phyloP scores from a whole-genome alignment of 2,113 vertebrate species.

The Ailuropoda melanoleuca region DNA sequence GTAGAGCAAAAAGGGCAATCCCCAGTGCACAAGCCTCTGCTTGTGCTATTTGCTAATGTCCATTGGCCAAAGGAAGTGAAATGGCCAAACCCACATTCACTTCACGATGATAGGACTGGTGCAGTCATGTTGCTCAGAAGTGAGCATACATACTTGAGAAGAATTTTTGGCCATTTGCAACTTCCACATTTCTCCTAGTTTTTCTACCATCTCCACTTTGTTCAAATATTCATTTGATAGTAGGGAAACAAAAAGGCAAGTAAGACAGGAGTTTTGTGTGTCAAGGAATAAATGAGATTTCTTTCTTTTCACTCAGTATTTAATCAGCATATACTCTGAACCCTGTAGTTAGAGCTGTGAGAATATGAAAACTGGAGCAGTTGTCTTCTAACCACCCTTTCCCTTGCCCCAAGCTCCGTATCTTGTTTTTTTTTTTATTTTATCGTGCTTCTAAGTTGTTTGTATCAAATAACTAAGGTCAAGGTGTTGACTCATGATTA shows the following conservation, averaged over 20 bases:
- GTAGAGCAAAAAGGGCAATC: not conserved
- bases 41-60: not conserved
- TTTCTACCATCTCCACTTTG: not conserved
- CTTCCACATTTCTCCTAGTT: not conserved
- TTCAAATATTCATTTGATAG: not conserved
- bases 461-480: not conserved
- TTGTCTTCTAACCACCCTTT: not conserved
- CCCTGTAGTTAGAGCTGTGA: not conserved
- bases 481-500: not conserved
- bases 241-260: not conserved
- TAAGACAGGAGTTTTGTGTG: not conserved
- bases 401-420: not conserved
- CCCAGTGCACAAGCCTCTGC: not conserved
- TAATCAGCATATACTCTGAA: not conserved
- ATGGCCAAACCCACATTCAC: not conserved
- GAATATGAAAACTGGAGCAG: not conserved
- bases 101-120: not conserved
- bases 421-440: constrained; percentile 21
- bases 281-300: not conserved
- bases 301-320: not conserved
- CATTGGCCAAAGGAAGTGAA: not conserved
- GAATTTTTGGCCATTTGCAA: not conserved
- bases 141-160: not conserved
- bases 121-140: not conserved
- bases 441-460: constrained; percentile 1